Base-by-base conservation (phyloP, 2,888 invertebrate species). In the Dexiosoma caninum region DNA sequence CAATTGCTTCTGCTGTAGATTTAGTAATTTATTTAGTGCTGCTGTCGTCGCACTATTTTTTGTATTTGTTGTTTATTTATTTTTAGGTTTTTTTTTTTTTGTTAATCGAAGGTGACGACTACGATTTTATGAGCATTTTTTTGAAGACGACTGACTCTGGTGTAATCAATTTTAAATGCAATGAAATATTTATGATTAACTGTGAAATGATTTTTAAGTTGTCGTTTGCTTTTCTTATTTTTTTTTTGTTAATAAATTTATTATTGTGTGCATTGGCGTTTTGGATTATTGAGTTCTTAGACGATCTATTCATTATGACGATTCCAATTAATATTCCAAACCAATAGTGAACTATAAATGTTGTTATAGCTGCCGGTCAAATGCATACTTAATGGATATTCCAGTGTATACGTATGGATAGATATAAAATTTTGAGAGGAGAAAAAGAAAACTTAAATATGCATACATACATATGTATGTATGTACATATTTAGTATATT, bases 91-190 rank as follows among this genome's bases (percentile, higher is more conserved):
- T n/a, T n/a, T 59, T 59, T 19, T 37, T 21, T 46, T 72, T 51
- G 62, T 37, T 10, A 32, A 60, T 78, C 60, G 67, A 78, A 74
- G 78, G 78, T 78, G 74, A 78, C 32, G 57, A 51, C 27, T 69
- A 40, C 30, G 44, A 40, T 14, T 69, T 51, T 21, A 40, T 51
- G n/a, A 16, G 30, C 27, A 4, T 53, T 27, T 53, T 46, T 66
- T 49, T 19, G 46, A 57, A 66, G 64, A 49, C 64, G 37, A 84
- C 86, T 87, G 87, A 85, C 88, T 87, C 66, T 67, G 30, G 85
- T 86, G 87, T 86, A 82, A 86, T 85, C 83, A 86, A 85, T 87
- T 87, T 86, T 87, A 85, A 87, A 87, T 78, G 75, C 74, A 77
- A 60, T 69, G 78, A 60, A 77, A 69, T 83, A 77, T 72, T 82